Evolutionary conservation across 2,888 invertebrate species (phyloP).

Genomic region (Villa cingulata): DNA sequence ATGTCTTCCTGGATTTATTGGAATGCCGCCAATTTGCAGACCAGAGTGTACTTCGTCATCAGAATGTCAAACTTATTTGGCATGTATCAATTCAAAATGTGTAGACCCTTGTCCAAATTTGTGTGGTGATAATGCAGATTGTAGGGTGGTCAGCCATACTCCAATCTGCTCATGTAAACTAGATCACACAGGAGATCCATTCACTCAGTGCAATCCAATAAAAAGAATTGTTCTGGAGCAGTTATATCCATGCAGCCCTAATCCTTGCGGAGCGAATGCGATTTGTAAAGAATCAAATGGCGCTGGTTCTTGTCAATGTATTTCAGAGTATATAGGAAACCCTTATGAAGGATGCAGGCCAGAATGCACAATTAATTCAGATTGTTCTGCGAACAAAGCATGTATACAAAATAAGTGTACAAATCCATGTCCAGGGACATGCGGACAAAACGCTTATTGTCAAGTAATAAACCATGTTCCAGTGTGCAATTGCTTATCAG

Average conservation of each 20-base stretch:
- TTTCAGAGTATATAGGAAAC: conserved; percentile 58
- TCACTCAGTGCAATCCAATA: conserved; percentile 30
- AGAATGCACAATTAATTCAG: conserved; percentile 49
- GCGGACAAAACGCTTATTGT: conserved; percentile 50
- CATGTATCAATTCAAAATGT: conserved; percentile 45
- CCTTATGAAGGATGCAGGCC: conserved; percentile 61
- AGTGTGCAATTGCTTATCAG: conserved; percentile 44
- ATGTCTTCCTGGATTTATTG: conserved; percentile 44
- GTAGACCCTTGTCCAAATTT: conserved; percentile 45
- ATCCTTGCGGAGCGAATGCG: conserved; percentile 49
- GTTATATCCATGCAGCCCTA: conserved; percentile 40
- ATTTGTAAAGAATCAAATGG: conserved; percentile 56
- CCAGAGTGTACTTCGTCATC: conserved; percentile 52
- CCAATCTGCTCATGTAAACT: conserved; percentile 44
- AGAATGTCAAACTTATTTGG: conserved; percentile 44
- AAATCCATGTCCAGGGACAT: conserved; percentile 51
- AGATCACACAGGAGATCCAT: conserved; percentile 48
- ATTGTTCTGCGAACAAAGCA: conserved; percentile 52
- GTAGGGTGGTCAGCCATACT: conserved; percentile 42
- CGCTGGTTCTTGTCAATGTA: conserved; percentile 59
- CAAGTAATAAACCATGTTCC: conserved; percentile 51
- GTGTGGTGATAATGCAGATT: conserved; percentile 46
- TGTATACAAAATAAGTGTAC: conserved; percentile 49
- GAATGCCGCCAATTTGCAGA: conserved; percentile 50
- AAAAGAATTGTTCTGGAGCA: conserved; percentile 39